These are phyloP conservation scores for Jacana jacana DNA, from an alignment of 2,113 vertebrate genomes.

Conservation along the genomic window DNA sequence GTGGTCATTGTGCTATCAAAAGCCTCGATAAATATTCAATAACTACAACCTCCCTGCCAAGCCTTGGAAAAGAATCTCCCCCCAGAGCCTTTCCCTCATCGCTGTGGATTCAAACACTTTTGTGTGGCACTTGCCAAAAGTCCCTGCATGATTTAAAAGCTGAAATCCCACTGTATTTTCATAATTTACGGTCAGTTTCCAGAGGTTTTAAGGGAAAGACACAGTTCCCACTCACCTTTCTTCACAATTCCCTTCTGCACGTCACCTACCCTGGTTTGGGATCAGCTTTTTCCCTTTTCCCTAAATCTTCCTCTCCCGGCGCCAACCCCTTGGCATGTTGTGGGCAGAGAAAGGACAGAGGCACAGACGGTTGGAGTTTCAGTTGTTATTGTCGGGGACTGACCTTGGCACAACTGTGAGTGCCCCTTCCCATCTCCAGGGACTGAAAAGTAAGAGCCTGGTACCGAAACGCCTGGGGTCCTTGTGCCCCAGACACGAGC, in stretches of 20 bases:
- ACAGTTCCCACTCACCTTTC: background rate
- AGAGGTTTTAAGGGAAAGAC: background rate
- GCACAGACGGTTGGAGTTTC: background rate
- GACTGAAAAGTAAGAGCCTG: background rate
- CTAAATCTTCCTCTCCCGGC: background rate
- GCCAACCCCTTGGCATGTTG: too few species aligned
- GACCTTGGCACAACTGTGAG: background rate
- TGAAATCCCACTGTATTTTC: background rate
- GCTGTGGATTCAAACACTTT: background rate
- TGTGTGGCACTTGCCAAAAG: background rate
- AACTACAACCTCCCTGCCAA: background rate
- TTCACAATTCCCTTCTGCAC: background rate
- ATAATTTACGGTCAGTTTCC: background rate
- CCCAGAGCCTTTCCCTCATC: background rate
- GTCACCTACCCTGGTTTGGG: background rate
- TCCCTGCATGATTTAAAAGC: background rate
- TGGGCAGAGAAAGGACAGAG: too few species aligned
- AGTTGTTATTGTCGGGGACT: fast-evolving
- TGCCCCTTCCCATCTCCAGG: background rate
- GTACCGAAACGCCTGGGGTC: background rate
- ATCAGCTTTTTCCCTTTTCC: background rate
- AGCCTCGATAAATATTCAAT: background rate
- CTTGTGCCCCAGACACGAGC: background rate
- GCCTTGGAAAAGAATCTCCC: background rate
- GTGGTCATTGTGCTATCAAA: background rate